phyloP scores from a whole-genome alignment of 2,888 invertebrate species.

The Apeira syringaria region DNA sequence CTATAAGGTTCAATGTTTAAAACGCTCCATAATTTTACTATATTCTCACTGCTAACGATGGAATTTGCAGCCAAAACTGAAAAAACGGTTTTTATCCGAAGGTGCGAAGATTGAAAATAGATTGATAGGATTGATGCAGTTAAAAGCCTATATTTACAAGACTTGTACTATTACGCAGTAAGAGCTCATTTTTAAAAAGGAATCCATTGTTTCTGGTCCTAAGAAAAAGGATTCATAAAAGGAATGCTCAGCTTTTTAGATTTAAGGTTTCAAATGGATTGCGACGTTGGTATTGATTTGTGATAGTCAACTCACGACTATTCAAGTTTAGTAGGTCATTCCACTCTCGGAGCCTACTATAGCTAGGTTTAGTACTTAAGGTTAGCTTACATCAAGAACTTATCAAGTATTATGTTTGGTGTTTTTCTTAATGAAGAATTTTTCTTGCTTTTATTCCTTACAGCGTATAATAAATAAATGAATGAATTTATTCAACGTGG shows the following conservation, averaged over 20 bases:
- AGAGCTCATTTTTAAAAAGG: slow-evolving; percentile 32
- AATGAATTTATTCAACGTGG: no score
- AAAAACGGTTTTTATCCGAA: neutral
- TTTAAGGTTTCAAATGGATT: slow-evolving; percentile 10
- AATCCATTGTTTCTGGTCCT: slow-evolving; percentile 29
- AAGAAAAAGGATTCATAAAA: no score
- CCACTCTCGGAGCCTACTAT: slow-evolving; percentile 14
- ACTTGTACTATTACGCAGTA: slow-evolving; percentile 27
- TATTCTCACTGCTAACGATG: slow-evolving; percentile 10
- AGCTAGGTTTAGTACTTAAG: slow-evolving; percentile 6
- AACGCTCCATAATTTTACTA: neutral
- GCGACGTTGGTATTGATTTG: slow-evolving; percentile 26
- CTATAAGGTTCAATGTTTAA: neutral
- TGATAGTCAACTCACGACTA: slow-evolving; percentile 8
- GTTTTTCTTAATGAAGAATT: no score
- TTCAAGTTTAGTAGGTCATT: slow-evolving; percentile 34
- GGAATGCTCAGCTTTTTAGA: no score
- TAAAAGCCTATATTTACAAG: slow-evolving; percentile 28
- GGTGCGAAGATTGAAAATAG: slow-evolving; percentile 3
- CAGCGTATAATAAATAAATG: no score
- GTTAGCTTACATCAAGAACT: neutral
- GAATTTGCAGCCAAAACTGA: slow-evolving; percentile 1
- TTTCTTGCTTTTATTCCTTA: no score
- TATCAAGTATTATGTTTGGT: no score
- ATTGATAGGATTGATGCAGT: slow-evolving; percentile 9